phyloP scores from a whole-genome alignment of 2,888 invertebrate genomes.

The Melanotus villosus region DNA sequence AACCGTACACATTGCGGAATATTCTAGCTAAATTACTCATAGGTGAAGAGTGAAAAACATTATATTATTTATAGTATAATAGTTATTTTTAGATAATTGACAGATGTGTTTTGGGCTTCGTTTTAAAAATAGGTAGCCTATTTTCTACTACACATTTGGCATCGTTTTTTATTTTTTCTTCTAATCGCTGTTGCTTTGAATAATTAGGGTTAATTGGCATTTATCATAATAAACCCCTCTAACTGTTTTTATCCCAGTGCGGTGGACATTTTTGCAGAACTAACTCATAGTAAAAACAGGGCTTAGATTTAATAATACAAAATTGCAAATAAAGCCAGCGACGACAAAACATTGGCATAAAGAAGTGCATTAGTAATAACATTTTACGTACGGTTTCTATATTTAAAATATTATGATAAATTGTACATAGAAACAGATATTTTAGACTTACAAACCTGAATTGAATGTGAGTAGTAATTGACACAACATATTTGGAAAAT shows the following conservation, averaged over 20 bases:
- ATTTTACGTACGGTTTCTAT: conserved; percentile 2
- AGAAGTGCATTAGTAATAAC: conserved; percentile 10
- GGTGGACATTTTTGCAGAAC: background rate
- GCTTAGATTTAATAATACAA: background rate
- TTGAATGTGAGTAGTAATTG: too few relatives aligned
- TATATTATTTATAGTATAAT: conserved; percentile 38
- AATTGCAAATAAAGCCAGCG: background rate
- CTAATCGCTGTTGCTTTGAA: conserved; percentile 24
- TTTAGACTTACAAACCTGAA: too few relatives aligned
- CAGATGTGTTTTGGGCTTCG: conserved; percentile 43
- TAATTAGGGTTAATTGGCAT: conserved; percentile 29
- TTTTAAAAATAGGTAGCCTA: conserved; percentile 40
- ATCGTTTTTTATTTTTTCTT: conserved; percentile 30
- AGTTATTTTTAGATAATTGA: conserved; percentile 44
- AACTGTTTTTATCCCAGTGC: too few relatives aligned
- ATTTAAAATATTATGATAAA: background rate
- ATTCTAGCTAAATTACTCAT: conserved; percentile 39
- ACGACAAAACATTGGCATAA: conserved; percentile 2
- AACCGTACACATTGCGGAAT: conserved; percentile 20
- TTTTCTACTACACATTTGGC: conserved; percentile 38
- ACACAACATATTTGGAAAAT: too few relatives aligned
- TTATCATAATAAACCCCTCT: background rate
- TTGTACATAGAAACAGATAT: too few relatives aligned
- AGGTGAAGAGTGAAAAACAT: conserved; percentile 25
- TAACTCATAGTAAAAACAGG: background rate